Percentiles rank a stretch among this genome's conserved stretches.
Evolutionary conservation across 2,888 invertebrate genomes (phyloP).

Genomic region (Drosophila antonietae): DNA sequence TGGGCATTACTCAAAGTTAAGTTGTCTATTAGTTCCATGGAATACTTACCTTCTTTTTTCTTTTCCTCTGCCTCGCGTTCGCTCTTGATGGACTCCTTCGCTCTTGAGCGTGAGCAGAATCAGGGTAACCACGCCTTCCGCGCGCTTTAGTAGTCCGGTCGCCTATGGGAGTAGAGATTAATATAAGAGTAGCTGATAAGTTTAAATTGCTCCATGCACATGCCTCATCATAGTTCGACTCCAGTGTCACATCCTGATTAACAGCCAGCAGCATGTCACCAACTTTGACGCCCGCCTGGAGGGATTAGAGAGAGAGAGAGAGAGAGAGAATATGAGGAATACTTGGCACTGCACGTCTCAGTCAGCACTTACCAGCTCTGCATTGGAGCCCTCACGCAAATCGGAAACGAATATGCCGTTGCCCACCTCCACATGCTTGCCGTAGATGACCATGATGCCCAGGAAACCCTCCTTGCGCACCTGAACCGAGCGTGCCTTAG

Average conservation of each 20-base stretch:
- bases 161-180: slow-evolving; percentile 86
- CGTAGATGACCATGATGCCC: slow-evolving; percentile 98
- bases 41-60: slow-evolving; percentile 82
- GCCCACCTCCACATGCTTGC: slow-evolving; percentile 95
- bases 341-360: too few relatives aligned
- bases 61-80: slow-evolving; percentile 84
- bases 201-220: slow-evolving; percentile 57
- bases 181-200: too few relatives aligned
- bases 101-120: slow-evolving; percentile 93
- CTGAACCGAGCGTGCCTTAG: slow-evolving; percentile 89
- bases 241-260: slow-evolving; percentile 95
- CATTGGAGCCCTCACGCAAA: slow-evolving; percentile 95
- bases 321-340: slow-evolving; percentile 51
- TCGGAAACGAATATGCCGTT: slow-evolving; percentile 97
- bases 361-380: slow-evolving; percentile 88
- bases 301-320: not conserved
- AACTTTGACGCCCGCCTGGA: slow-evolving; percentile 95
- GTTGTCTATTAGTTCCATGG: not conserved
- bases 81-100: slow-evolving; percentile 88
- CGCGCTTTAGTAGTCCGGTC: slow-evolving; percentile 92
- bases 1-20: not conserved
- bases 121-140: slow-evolving; percentile 93
- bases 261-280: slow-evolving; percentile 99
- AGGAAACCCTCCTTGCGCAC: slow-evolving; percentile 92
- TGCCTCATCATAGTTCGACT: slow-evolving; percentile 94